Evolutionary conservation across 2,888 invertebrate species (phyloP), one percentile per base, ranked within the genome.

Genomic region (Tyria jacobaeae): DNA sequence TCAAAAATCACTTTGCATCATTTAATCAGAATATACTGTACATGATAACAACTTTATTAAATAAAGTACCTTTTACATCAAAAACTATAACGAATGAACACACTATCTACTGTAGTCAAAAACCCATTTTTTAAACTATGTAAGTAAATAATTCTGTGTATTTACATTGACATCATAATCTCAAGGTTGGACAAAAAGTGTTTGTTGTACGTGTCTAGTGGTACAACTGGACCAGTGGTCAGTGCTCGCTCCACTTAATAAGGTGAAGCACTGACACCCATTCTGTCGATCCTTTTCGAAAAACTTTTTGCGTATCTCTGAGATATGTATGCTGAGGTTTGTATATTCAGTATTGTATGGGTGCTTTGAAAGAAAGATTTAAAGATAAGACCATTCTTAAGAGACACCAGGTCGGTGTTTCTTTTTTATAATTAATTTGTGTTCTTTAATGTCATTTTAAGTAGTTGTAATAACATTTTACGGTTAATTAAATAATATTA

Each of bases 271-370:
- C 66, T 71, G 74, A 74, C 77, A 71, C 67, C 66, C 67, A 70
- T 77, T 67, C 62, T 54, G 56, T 66, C 58, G n/a, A n/a, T n/a
- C n/a, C n/a, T n/a, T n/a, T n/a, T n/a, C n/a, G 55, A 53, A 75
- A 64, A 62, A 63, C 66, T 71, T 44, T 71, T 71, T 73, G 81
- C 61, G 78, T 78, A 0, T 81, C 69, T 34, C 41, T 53, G 69
- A 90, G n/a, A 83, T 87, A 60, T 88, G 89, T 54, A 51, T 41
- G 57, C 55, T n/a, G n/a, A n/a, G n/a, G n/a, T n/a, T n/a, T n/a
- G n/a, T n/a, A n/a, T 6, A 25, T 27, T 27, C 27, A 27, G 25
- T n/a, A 44, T 60, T 66, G 57, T 62, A 53, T 57, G 60, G 31
- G 56, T 44, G 64, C 37, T 54, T 39, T 54, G 25, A 39, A 62